phyloP scores from a whole-genome alignment of 2,113 vertebrate species.

The Sylvilagus bachmani region DNA sequence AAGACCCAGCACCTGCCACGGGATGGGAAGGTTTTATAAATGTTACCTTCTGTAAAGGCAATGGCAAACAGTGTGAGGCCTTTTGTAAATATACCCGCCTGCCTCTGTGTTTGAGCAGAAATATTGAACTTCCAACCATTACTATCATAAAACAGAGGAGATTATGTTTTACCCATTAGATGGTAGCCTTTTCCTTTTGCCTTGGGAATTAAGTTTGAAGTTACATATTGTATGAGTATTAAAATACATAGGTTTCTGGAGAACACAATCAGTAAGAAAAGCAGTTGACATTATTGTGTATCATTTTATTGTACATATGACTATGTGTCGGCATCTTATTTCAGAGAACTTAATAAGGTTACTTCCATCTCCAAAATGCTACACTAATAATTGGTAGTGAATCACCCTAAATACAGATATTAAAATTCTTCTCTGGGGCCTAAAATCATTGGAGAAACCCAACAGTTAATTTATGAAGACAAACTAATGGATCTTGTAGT shows the following conservation, averaged over 20 bases:
- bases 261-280: background rate
- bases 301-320: background rate
- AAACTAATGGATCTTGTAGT: background rate
- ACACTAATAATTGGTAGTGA: background rate
- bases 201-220: constrained; percentile 80
- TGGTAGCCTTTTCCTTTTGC: constrained; percentile 67
- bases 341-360: constrained; percentile 3
- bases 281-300: background rate
- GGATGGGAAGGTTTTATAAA: constrained; percentile 89
- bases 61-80: constrained; percentile 87
- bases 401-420: background rate
- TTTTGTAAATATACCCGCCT: constrained; percentile 88
- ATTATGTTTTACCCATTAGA: constrained; percentile 84
- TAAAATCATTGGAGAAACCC: background rate
- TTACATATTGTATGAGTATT: constrained; percentile 58
- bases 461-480: background rate
- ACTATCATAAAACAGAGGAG: constrained; percentile 85
- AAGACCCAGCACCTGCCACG: constrained; percentile 79
- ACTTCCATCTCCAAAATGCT: background rate
- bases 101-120: constrained; percentile 89
- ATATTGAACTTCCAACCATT: constrained; percentile 88
- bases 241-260: constrained; percentile 61
- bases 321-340: background rate
- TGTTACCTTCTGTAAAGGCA: constrained; percentile 86
- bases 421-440: background rate